Conservation (phyloP, 1,140 invertebrate genomes). For the Xylocopa sonorina region DNA sequence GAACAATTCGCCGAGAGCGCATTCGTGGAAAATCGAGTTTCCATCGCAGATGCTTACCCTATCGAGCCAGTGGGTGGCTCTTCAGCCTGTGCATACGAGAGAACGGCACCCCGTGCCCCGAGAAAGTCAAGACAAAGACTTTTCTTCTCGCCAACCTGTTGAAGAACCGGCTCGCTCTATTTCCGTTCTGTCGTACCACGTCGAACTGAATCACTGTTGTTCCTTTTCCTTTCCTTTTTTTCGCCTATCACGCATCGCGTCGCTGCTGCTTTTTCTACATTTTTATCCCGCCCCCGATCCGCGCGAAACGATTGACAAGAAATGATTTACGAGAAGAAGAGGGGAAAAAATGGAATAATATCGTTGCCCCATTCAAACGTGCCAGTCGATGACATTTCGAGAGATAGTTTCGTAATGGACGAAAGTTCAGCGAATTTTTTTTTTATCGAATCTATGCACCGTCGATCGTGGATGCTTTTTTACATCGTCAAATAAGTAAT, state of each 20-base stretch:
- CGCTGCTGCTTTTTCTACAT: not conserved
- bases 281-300: no score
- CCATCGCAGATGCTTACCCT: conserved; percentile 71
- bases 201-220: conserved; percentile 17
- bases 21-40: conserved; percentile 75
- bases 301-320: no score
- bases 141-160: conserved; percentile 72
- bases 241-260: not conserved
- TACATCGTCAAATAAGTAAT: not conserved
- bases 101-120: conserved; percentile 33
- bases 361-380: no score
- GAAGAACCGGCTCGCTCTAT: conserved; percentile 63
- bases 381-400: no score
- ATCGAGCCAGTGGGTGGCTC: conserved; percentile 51
- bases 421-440: no score
- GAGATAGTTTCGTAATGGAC: no score
- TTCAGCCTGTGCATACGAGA: conserved; percentile 61
- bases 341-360: no score
- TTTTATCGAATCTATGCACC: no score
- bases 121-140: conserved; percentile 72
- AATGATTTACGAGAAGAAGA: not conserved
- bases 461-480: not conserved
- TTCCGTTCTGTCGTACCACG: conserved; percentile 19
- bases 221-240: not conserved
- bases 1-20: conserved; percentile 67